Percentiles rank a stretch among this genome's conserved stretches.
phyloP scores from a whole-genome alignment of 2,797 vertebrate genomes.

The Ibycter americanus region DNA sequence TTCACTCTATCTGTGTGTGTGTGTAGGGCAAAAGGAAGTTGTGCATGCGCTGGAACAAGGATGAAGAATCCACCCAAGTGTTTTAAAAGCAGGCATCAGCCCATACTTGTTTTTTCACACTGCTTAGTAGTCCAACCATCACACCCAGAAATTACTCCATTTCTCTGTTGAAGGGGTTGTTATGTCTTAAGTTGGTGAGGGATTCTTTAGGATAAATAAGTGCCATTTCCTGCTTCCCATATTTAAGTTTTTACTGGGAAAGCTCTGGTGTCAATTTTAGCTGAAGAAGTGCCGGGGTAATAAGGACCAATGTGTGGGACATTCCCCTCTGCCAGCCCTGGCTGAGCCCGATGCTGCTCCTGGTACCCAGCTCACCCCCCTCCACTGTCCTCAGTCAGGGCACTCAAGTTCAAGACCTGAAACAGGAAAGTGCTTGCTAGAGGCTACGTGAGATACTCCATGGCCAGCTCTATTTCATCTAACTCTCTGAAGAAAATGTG shows the following conservation, averaged over 20 bases:
- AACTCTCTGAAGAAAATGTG: not conserved
- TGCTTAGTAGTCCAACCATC: not conserved
- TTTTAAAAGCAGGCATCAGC: not conserved
- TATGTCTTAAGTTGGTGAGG: not conserved
- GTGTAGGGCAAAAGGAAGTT: not conserved
- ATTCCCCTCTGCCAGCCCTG: not conserved
- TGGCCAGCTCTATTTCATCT: not conserved
- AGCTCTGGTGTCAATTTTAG: not conserved
- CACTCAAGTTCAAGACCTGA: too few relatives aligned
- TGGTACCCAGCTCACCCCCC: fast-evolving
- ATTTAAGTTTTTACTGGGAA: not conserved
- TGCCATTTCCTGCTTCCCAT: not conserved
- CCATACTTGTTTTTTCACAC: not conserved
- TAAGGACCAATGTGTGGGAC: not conserved
- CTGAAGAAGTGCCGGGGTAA: not conserved
- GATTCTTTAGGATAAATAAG: not conserved
- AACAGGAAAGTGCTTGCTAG: not conserved
- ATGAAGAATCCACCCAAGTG: not conserved
- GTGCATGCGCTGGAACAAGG: not conserved
- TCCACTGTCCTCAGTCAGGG: not conserved
- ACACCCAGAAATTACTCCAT: not conserved
- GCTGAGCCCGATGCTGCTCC: fast-evolving
- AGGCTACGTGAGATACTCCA: not conserved
- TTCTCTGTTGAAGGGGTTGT: not conserved
- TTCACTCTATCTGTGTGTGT: not conserved